These are phyloP conservation scores for Drosophila simulans DNA, from an alignment of 1,140 invertebrate species.

Conservation along the genomic window DNA sequence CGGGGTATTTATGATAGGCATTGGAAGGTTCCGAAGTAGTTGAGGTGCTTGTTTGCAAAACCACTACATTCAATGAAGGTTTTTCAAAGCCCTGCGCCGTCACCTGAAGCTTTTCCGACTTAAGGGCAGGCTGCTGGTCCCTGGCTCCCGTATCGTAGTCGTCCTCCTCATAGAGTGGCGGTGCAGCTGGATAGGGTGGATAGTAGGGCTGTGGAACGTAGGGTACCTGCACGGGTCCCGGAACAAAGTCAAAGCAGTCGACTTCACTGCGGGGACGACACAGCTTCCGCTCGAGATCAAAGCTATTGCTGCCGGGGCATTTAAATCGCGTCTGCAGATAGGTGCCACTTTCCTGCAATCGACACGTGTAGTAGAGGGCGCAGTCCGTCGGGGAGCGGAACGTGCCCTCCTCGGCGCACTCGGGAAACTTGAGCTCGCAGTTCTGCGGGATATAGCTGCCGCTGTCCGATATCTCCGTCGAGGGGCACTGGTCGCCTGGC, in stretches of 20 bases:
- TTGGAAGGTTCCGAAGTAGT: conserved; percentile 8
- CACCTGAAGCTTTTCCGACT: neutral
- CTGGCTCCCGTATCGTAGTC: conserved; percentile 37
- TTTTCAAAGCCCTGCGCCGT: neutral
- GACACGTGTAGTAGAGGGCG: conserved; percentile 83
- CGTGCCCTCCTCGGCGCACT: conserved; percentile 72
- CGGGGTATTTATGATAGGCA: conserved; percentile 7
- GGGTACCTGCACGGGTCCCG: conserved; percentile 17
- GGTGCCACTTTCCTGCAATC: conserved; percentile 57
- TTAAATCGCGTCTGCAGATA: conserved; percentile 82
- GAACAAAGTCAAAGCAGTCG: conserved; percentile 41
- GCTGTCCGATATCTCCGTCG: conserved; percentile 65
- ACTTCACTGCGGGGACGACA: conserved; percentile 61
- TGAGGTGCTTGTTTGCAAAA: conserved; percentile 1
- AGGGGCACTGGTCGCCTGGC: conserved; percentile 61
- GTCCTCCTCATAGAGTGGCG: conserved; percentile 39
- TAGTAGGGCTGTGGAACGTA: conserved; percentile 46
- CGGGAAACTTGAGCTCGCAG: conserved; percentile 76
- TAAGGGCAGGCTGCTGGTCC: neutral
- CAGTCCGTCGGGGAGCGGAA: conserved; percentile 83
- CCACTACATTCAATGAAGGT: conserved; percentile 21
- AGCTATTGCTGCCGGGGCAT: conserved; percentile 68
- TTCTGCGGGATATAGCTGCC: conserved; percentile 71
- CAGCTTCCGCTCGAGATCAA: conserved; percentile 46
- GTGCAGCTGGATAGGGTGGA: conserved; percentile 50